A percentile compares a stretch with the other conserved stretches of the same genome.
phyloP scores from a whole-genome alignment of 2,797 vertebrate genomes.

The Aplochiton taeniatus region DNA sequence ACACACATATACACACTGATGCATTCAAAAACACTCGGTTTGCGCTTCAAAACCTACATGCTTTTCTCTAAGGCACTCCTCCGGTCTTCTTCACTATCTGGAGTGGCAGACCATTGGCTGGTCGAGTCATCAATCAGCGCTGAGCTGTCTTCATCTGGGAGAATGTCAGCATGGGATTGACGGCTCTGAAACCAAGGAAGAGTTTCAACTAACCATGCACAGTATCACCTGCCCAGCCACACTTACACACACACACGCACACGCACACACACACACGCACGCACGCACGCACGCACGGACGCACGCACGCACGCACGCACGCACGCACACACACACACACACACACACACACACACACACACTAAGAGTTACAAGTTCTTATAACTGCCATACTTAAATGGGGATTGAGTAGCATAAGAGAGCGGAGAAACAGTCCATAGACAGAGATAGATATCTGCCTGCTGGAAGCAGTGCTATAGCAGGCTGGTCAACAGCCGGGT shows the following conservation, averaged over 20 bases:
- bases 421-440: background rate
- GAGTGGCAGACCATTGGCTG: constrained; percentile 57
- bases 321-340: background rate
- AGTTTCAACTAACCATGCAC: background rate
- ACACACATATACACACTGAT: background rate
- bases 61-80: constrained; percentile 84
- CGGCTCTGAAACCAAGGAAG: constrained; percentile 41
- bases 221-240: background rate
- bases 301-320: background rate
- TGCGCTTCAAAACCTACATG: constrained; percentile 74
- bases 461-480: background rate
- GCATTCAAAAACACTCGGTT: background rate
- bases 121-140: constrained; percentile 51
- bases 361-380: too few species aligned
- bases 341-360: background rate
- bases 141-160: constrained; percentile 55
- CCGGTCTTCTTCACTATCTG: constrained; percentile 79
- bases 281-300: too few species aligned
- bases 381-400: background rate
- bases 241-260: background rate
- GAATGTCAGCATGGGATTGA: constrained; percentile 53
- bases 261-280: background rate
- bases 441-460: background rate
- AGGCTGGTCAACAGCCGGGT: constrained; percentile 2
- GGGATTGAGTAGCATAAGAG: background rate